Evolutionary conservation across 2,113 vertebrate genomes (phyloP).

Genomic region (Galbula dea): DNA sequence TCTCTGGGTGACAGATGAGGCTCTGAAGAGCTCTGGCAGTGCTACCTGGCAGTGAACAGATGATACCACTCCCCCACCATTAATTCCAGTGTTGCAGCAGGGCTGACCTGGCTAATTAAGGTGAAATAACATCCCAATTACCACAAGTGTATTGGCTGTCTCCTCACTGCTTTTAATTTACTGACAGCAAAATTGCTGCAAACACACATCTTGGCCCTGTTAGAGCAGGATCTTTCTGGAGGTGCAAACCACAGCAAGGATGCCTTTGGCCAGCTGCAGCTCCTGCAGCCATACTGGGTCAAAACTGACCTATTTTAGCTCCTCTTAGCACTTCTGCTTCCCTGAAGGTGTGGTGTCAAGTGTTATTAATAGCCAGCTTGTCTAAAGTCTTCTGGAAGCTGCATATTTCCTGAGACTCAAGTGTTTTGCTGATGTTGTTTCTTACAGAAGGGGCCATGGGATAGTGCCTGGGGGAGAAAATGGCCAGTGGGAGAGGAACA

Average conservation of each 20-base stretch:
- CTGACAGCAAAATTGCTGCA: neutral
- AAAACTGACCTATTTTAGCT: neutral
- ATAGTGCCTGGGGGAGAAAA: neutral
- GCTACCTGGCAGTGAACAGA: neutral
- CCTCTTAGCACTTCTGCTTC: neutral
- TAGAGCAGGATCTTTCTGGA: neutral
- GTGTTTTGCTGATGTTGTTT: neutral
- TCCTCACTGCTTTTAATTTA: neutral
- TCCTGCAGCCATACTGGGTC: neutral
- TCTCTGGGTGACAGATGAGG: neutral
- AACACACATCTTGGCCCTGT: neutral
- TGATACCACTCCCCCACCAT: neutral
- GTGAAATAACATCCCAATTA: neutral
- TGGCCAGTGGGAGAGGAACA: neutral
- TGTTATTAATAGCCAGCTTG: constrained; percentile 1
- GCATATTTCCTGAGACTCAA: neutral
- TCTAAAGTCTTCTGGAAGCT: neutral
- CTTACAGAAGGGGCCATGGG: neutral
- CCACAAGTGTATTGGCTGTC: neutral
- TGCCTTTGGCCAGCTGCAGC: neutral
- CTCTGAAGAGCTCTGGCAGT: neutral
- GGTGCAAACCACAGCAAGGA: neutral
- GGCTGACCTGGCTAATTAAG: neutral
- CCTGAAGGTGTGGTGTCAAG: neutral
- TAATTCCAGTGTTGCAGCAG: neutral